These are phyloP conservation scores for Oncorhynchus mykiss DNA, from an alignment of 2,113 vertebrate genomes.

Conservation along the genomic window DNA sequence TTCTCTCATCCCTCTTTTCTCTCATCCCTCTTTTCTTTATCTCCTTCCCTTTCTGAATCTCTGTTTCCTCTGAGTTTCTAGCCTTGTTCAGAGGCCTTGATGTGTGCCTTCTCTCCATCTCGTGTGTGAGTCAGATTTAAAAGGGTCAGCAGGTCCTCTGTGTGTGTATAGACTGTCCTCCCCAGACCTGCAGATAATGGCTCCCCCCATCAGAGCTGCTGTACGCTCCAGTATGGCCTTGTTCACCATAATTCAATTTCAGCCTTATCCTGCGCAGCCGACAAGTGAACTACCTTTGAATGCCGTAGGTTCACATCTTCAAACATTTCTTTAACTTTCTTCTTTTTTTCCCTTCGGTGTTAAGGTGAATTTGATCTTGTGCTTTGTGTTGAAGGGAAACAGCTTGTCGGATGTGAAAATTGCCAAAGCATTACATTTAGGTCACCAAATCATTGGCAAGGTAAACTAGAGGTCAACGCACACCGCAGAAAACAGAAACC, in stretches of 20 bases:
- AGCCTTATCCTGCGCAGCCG: conserved; percentile 28
- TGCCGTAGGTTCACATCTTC: conserved; percentile 18
- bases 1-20: not conserved
- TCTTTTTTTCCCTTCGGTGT: conserved; percentile 5
- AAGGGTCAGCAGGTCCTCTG: conserved; percentile 9
- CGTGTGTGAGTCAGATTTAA: conserved; percentile 6
- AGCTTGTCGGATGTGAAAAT: conserved; percentile 17
- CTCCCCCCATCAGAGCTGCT: not conserved
- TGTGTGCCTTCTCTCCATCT: not conserved
- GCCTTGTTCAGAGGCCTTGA: not conserved
- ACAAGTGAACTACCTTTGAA: conserved; percentile 39
- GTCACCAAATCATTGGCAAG: conserved; percentile 5
- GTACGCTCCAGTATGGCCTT: conserved; percentile 17
- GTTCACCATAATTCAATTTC: conserved; percentile 41
- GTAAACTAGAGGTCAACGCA: not conserved
- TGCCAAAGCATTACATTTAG: conserved; percentile 40
- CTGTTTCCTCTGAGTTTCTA: not conserved
- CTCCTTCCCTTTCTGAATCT: not conserved
- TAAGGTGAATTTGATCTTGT: conserved; percentile 35
- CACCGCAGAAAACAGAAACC: not conserved
- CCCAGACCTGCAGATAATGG: conserved; percentile 14
- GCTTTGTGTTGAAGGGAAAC: conserved; percentile 29
- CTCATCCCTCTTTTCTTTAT: not conserved
- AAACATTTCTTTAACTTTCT: not conserved
- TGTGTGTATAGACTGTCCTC: not conserved